Conservation (phyloP, 2,888 invertebrate genomes). For the Loripinus fragilis region DNA sequence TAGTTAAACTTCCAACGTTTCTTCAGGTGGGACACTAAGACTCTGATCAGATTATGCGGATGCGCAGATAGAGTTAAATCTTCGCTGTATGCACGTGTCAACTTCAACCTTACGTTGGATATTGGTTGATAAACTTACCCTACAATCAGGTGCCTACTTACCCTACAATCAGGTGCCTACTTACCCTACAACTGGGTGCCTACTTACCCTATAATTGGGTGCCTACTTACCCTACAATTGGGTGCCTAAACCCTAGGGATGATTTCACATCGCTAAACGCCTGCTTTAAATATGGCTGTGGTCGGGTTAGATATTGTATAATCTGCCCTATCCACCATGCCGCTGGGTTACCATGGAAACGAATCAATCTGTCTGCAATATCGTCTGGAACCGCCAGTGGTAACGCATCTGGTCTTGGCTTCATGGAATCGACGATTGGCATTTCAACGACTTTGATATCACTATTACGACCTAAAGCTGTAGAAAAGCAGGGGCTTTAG, state of each 20-base stretch:
- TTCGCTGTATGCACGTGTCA: no score
- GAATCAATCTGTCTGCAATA: slow-evolving; percentile 87
- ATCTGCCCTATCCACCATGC: slow-evolving; percentile 99
- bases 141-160: no score
- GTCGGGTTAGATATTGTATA: slow-evolving; percentile 94
- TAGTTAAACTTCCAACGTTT: no score
- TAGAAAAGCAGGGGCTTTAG: background rate
- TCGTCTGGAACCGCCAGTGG: slow-evolving; percentile 97
- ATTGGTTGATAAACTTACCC: no score
- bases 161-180: slow-evolving; percentile 95
- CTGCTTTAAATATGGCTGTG: slow-evolving; percentile 89
- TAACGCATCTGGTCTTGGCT: slow-evolving; percentile 90
- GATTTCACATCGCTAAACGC: slow-evolving; percentile 90
- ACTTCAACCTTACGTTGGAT: no score
- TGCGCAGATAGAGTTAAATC: no score
- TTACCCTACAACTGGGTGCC: no score
- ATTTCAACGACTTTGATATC: slow-evolving; percentile 89
- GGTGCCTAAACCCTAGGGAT: slow-evolving; percentile 91
- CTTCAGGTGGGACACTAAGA: no score
- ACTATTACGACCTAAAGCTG: background rate
- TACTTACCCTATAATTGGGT: no score
- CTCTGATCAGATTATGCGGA: no score
- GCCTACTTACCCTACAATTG: slow-evolving; percentile 94
- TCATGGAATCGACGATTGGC: slow-evolving; percentile 96
- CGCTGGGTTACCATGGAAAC: slow-evolving; percentile 96